Percentiles rank a stretch among this genome's conserved stretches.
Conservation (phyloP, 2,888 invertebrate species). For the Megamerina dolium region DNA sequence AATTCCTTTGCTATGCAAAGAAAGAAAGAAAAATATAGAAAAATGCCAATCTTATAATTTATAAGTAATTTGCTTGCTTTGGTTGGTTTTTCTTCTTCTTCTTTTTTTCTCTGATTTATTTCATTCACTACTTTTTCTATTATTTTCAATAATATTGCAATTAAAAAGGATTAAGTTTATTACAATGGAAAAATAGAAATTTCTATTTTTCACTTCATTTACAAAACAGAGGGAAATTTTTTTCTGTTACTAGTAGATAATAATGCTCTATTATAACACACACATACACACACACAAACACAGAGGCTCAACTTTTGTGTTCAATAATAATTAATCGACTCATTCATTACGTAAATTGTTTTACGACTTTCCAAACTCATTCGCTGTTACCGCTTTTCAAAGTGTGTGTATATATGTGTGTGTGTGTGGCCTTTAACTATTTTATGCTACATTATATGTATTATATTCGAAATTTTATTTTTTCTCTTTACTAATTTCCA, state of each 20-base stretch:
- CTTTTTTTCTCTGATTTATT: background rate
- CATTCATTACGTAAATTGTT: slow-evolving; percentile 25
- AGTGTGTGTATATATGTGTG: background rate
- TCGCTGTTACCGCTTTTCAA: background rate
- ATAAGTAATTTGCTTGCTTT: too few species aligned
- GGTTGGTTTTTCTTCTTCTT: too few species aligned
- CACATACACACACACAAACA: background rate
- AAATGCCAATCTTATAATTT: too few species aligned
- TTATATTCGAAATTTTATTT: too few species aligned
- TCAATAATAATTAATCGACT: slow-evolving; percentile 28
- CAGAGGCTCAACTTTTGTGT: slow-evolving; percentile 14
- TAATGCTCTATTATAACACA: background rate
- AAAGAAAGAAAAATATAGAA: too few species aligned
- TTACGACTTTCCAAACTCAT: slow-evolving; percentile 2
- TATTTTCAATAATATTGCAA: background rate
- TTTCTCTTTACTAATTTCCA: slow-evolving; percentile 13
- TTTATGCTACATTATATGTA: too few species aligned
- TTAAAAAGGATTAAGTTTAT: background rate
- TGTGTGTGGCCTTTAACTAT: too few species aligned
- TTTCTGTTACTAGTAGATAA: too few species aligned
- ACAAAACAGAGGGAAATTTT: too few species aligned
- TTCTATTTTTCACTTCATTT: too few species aligned
- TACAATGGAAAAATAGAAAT: too few species aligned
- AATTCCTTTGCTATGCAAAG: too few species aligned
- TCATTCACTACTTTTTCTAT: background rate